Evolutionary conservation across 2,888 invertebrate species (phyloP).

Genomic region (Leptothorax acervorum): DNA sequence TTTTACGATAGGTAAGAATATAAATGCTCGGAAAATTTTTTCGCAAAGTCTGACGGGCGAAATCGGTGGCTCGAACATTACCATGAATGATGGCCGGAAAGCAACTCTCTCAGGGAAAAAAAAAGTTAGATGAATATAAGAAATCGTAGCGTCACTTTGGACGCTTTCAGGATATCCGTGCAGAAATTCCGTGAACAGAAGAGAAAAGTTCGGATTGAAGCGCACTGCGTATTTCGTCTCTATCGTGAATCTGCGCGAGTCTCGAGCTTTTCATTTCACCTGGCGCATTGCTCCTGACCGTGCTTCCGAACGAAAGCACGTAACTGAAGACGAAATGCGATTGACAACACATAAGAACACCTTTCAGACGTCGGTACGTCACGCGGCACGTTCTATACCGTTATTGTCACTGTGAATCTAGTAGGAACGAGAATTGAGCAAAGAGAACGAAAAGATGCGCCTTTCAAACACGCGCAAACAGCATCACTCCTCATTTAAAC

Average conservation of each 20-base stretch:
- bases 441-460: background rate
- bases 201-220: slow-evolving; percentile 7
- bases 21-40: slow-evolving; percentile 29
- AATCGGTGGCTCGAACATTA: slow-evolving; percentile 11
- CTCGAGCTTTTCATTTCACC: slow-evolving; percentile 63
- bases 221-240: slow-evolving; percentile 14
- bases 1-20: slow-evolving; percentile 38
- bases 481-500: background rate
- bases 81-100: slow-evolving; percentile 29
- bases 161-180: slow-evolving; percentile 26
- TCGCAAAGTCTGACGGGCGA: slow-evolving; percentile 28
- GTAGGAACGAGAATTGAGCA: slow-evolving; percentile 8
- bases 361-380: slow-evolving; percentile 41
- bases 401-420: slow-evolving; percentile 25
- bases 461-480: background rate
- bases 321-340: slow-evolving; percentile 59
- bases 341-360: slow-evolving; percentile 46
- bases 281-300: slow-evolving; percentile 63
- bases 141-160: slow-evolving; percentile 24
- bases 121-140: slow-evolving; percentile 7
- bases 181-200: background rate
- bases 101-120: background rate
- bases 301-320: slow-evolving; percentile 44
- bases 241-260: slow-evolving; percentile 31
- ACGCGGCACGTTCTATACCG: background rate